phyloP scores from a whole-genome alignment of 2,113 vertebrate species.

The Passerina amoena region DNA sequence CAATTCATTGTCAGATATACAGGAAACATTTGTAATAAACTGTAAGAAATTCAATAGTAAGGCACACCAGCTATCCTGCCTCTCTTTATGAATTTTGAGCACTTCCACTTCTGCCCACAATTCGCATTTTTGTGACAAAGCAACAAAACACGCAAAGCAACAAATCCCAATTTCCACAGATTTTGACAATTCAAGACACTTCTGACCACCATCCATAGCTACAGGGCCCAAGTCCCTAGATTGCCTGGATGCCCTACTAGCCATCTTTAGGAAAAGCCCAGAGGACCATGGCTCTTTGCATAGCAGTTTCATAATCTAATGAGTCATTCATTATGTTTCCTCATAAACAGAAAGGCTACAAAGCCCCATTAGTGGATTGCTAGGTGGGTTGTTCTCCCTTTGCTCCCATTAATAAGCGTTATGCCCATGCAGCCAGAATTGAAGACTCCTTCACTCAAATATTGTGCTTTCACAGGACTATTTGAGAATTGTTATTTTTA shows the following conservation, averaged over 20 bases:
- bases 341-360: neutral
- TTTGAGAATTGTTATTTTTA: neutral
- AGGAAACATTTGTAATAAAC: neutral
- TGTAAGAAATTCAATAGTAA: neutral
- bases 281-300: neutral
- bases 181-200: neutral
- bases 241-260: neutral
- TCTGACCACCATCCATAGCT: neutral
- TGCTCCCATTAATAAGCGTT: neutral
- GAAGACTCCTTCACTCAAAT: neutral
- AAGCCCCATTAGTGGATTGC: neutral
- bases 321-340: neutral
- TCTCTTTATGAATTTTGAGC: neutral
- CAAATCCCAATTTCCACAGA: fast-evolving
- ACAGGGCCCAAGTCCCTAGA: neutral
- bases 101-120: neutral
- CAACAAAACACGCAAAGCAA: neutral
- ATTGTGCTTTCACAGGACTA: neutral
- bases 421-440: neutral
- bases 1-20: neutral
- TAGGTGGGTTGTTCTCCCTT: neutral
- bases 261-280: neutral
- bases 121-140: neutral
- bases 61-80: neutral
- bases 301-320: neutral